phyloP scores from a whole-genome alignment of 2,797 vertebrate genomes.

The Falco naumanni region DNA sequence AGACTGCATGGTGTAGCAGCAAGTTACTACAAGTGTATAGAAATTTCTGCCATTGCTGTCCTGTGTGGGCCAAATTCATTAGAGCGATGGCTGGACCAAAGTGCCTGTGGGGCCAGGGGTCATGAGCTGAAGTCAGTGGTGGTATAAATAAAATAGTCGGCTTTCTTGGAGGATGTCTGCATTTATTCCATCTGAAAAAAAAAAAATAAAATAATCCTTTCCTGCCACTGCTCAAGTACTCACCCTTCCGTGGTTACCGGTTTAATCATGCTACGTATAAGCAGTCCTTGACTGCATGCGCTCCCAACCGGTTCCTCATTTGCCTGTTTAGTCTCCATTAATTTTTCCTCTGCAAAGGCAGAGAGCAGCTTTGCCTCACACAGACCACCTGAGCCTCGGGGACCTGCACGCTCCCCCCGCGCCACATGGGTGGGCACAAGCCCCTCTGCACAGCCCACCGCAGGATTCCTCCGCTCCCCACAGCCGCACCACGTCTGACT shows the following conservation, averaged over 20 bases:
- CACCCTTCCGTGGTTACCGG: background rate
- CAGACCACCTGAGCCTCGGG: background rate
- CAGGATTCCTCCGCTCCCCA: background rate
- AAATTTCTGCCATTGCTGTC: background rate
- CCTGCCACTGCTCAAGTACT: background rate
- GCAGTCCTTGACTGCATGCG: background rate
- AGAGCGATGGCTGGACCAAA: background rate
- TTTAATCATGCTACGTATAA: background rate
- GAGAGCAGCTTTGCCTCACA: background rate
- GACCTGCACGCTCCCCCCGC: background rate
- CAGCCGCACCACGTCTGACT: background rate
- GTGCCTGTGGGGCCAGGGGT: background rate
- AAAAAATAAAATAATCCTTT: background rate
- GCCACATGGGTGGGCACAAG: rapidly evolving
- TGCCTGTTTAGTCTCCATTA: background rate
- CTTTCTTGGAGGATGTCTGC: background rate
- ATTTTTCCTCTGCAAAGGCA: background rate
- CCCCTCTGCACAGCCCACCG: rapidly evolving
- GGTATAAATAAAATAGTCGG: background rate
- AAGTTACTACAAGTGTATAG: background rate
- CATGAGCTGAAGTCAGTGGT: background rate
- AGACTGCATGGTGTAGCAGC: background rate
- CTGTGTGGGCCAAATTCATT: background rate
- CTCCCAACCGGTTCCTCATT: background rate
- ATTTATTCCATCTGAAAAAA: background rate